phyloP scores from a whole-genome alignment of 2,113 vertebrate genomes.

The Hemibagrus wyckioides region DNA sequence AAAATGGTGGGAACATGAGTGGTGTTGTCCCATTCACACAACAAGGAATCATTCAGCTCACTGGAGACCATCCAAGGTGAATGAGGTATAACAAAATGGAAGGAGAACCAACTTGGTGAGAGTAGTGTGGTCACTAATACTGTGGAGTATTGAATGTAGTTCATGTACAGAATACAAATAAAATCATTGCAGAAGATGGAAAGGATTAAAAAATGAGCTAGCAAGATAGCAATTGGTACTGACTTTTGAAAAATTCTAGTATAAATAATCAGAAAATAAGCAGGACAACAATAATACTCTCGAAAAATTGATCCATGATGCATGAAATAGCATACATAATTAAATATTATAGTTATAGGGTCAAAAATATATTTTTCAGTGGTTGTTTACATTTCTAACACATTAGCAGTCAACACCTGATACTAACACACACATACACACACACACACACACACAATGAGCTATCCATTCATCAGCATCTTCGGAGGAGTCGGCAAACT shows the following conservation, averaged over 20 bases:
- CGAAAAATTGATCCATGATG: not conserved
- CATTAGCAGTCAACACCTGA: not conserved
- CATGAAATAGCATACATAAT: not conserved
- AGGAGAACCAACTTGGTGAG: not conserved
- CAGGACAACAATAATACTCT: not conserved
- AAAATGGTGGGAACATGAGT: not conserved
- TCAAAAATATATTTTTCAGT: not conserved
- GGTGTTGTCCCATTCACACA: not conserved
- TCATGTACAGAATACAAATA: not conserved
- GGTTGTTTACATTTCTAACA: not conserved
- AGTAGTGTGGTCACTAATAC: not conserved
- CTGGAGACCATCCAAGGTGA: not conserved
- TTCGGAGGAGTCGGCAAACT: slow-evolving; percentile 43
- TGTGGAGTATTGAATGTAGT: not conserved
- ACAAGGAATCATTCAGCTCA: not conserved
- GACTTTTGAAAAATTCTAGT: not conserved
- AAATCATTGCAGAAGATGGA: not conserved
- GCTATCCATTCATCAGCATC: slow-evolving; percentile 24
- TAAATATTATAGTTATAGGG: not conserved
- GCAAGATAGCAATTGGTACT: not conserved
- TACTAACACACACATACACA: slow-evolving; percentile 41
- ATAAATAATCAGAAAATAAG: not conserved
- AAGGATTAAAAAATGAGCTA: not conserved
- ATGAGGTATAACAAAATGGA: not conserved
- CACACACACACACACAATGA: slow-evolving; percentile 19